Evolutionary conservation across 2,888 invertebrate species (phyloP).

Genomic region (Drosophila macrospina): DNA sequence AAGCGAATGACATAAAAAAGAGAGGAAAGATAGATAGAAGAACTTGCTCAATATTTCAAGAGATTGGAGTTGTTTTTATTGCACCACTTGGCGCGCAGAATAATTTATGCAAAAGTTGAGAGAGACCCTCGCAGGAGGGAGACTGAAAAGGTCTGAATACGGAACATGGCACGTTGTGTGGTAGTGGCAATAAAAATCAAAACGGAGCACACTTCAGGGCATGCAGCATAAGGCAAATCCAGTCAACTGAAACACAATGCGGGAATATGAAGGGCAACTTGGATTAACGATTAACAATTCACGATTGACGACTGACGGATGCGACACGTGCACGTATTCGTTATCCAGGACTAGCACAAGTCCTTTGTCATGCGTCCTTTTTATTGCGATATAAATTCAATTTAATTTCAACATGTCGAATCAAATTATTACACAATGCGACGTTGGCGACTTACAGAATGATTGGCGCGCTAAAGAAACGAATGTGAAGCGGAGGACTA

Average conservation of each 20-base stretch:
- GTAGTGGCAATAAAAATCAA: slow-evolving; percentile 66
- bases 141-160: slow-evolving; percentile 19
- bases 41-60: slow-evolving; percentile 42
- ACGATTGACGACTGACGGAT: slow-evolving; percentile 8
- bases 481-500: slow-evolving; percentile 1
- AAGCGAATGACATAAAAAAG: background rate
- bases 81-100: slow-evolving; percentile 43
- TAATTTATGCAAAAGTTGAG: slow-evolving; percentile 58
- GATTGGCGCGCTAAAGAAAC: slow-evolving; percentile 11
- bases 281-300: slow-evolving; percentile 7
- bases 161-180: slow-evolving; percentile 14
- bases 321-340: slow-evolving; percentile 4
- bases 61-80: slow-evolving; percentile 50
- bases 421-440: slow-evolving; percentile 60
- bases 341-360: background rate
- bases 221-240: slow-evolving; percentile 60
- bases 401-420: slow-evolving; percentile 46
- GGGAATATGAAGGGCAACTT: slow-evolving; percentile 8
- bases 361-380: background rate
- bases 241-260: slow-evolving; percentile 50
- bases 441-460: slow-evolving; percentile 34
- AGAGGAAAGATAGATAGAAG: slow-evolving; percentile 14
- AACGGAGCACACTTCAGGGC: slow-evolving; percentile 44
- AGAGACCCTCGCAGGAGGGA: slow-evolving; percentile 12
- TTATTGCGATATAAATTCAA: slow-evolving; percentile 7